These are phyloP conservation scores for Parazoanthus atlanticus DNA, from an alignment of 92 coral and sea anemone genomes.

Conservation along the genomic window DNA sequence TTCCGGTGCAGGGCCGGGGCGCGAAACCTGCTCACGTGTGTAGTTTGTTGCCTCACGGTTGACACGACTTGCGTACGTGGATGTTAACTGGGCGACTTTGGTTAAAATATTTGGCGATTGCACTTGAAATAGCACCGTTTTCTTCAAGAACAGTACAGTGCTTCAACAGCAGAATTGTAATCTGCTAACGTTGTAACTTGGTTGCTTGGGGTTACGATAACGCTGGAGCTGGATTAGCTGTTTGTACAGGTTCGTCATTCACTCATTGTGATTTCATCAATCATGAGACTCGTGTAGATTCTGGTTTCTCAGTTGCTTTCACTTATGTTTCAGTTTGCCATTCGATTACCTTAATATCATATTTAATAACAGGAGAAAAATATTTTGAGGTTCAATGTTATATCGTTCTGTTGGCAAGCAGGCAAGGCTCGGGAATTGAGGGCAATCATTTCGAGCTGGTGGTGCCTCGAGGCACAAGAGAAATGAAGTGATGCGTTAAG, in stretches of 20 bases:
- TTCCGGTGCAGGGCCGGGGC: neutral
- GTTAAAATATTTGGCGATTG: neutral
- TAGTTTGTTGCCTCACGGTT: neutral
- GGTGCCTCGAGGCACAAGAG: no score
- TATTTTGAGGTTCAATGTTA: neutral
- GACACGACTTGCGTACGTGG: neutral
- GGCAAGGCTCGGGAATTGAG: no score
- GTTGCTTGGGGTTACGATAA: neutral
- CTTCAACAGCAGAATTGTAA: neutral
- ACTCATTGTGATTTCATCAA: no score
- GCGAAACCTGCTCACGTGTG: conserved; percentile 29
- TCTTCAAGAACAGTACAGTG: neutral
- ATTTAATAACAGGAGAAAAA: neutral
- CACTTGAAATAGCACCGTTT: neutral
- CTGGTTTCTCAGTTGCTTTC: neutral
- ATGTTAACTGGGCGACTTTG: neutral
- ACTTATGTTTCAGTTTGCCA: no score
- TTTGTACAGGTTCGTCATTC: neutral
- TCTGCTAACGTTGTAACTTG: neutral
- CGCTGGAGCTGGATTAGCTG: neutral
- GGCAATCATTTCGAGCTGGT: no score
- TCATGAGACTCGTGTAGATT: neutral
- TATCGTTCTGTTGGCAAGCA: no score
- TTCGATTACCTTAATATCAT: neutral
- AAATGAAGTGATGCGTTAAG: no score